Conservation (phyloP, 2,797 vertebrate genomes). For the Hirundo rustica region DNA sequence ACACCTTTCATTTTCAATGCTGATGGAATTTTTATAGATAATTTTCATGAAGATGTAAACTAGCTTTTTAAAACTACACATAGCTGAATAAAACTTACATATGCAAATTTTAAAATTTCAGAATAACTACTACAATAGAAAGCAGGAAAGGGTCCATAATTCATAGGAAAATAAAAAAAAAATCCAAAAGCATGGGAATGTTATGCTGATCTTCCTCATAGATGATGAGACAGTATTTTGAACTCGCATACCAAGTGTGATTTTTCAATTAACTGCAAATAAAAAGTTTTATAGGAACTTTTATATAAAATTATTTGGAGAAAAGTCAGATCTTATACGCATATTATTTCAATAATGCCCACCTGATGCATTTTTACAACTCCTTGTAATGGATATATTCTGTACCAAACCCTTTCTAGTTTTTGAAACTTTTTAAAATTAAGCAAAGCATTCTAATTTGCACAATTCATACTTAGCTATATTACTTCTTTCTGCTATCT, state of each 20-base stretch:
- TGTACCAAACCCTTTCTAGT: not conserved
- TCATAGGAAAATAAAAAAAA: not conserved
- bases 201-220: not conserved
- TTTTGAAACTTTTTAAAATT: not conserved
- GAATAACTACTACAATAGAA: not conserved
- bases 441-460: not conserved
- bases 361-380: not conserved
- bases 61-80: not conserved
- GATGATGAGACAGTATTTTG: not conserved
- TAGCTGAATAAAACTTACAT: not conserved
- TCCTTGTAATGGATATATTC: not conserved
- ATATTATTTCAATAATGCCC: not conserved
- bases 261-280: not conserved
- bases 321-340: not conserved
- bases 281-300: not conserved
- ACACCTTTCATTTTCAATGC: not conserved
- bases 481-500: not conserved
- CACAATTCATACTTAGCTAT: not conserved
- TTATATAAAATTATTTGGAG: not conserved
- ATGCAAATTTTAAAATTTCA: not conserved
- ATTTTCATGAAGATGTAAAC: not conserved
- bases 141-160: not conserved
- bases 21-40: not conserved
- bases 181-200: not conserved
- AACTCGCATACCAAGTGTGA: not conserved